Evolutionary conservation across 1,140 invertebrate species (phyloP).

Genomic region (Triops cancriformis): DNA sequence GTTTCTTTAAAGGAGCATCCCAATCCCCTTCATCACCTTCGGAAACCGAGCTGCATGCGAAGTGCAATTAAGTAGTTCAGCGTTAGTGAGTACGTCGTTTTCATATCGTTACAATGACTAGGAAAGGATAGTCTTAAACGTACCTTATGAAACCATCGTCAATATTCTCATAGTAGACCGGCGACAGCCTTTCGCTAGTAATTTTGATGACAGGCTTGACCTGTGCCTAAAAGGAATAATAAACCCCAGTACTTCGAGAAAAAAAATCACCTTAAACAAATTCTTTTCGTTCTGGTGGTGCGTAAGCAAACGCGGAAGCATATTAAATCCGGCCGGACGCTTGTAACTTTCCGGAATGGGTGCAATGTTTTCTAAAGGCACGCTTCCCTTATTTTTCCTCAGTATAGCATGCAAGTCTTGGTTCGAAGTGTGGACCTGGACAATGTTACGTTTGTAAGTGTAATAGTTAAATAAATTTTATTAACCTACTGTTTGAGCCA

Average conservation of each 20-base stretch:
- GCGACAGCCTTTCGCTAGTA: not conserved
- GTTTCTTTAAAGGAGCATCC: slow-evolving; percentile 47
- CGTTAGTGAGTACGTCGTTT: not conserved
- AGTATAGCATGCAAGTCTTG: slow-evolving; percentile 59
- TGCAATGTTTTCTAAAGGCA: slow-evolving; percentile 47
- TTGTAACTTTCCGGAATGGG: slow-evolving; percentile 48
- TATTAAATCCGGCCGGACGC: slow-evolving; percentile 50
- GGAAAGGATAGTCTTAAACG: not conserved
- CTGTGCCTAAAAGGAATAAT: not conserved
- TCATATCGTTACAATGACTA: not conserved
- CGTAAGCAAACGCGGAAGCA: slow-evolving; percentile 46
- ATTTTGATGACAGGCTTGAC: slow-evolving; percentile 17
- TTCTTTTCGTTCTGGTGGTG: slow-evolving; percentile 28
- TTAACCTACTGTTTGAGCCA: not conserved
- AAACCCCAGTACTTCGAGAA: not conserved
- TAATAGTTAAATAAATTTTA: not conserved
- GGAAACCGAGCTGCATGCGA: slow-evolving; percentile 35
- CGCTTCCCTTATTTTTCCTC: slow-evolving; percentile 51
- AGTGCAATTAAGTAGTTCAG: not conserved
- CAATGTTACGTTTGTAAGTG: not conserved
- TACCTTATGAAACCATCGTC: not conserved
- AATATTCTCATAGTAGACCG: not conserved
- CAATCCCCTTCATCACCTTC: slow-evolving; percentile 43
- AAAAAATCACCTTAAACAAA: slow-evolving; percentile 11
- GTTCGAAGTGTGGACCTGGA: slow-evolving; percentile 55